Percentiles rank a stretch among this genome's conserved stretches.
Evolutionary conservation across 2,888 invertebrate species (phyloP).

Genomic region (Athetis lepigone): DNA sequence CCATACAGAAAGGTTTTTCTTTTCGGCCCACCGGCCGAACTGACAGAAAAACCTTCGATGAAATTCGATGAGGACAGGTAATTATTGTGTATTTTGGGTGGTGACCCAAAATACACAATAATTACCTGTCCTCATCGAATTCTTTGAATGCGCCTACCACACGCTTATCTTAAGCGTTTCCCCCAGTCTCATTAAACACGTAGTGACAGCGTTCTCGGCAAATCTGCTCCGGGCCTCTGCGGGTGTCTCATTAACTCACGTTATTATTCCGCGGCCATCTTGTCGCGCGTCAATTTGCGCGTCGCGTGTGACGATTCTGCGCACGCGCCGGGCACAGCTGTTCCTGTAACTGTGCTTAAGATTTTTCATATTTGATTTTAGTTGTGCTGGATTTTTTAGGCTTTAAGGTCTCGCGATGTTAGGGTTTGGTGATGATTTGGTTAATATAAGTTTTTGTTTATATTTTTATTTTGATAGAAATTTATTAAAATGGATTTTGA

Average conservation of each 20-base stretch:
- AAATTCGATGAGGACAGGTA: too few relatives aligned
- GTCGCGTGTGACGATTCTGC: conserved; percentile 67
- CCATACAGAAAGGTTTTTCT: not conserved
- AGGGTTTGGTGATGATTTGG: not conserved
- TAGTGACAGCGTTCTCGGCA: conserved; percentile 43
- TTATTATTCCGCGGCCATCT: conserved; percentile 73
- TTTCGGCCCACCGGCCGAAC: not conserved
- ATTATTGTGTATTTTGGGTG: too few relatives aligned
- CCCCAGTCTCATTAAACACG: conserved; percentile 59
- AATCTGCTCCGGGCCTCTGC: conserved; percentile 33
- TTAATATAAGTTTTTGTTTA: not conserved
- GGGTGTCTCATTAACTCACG: conserved; percentile 74
- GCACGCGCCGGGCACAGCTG: conserved; percentile 62
- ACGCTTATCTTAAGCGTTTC: conserved; percentile 41
- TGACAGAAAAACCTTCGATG: too few relatives aligned
- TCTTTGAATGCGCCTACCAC: conserved; percentile 22
- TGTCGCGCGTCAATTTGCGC: conserved; percentile 75
- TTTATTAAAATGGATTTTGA: too few relatives aligned
- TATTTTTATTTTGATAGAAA: not conserved
- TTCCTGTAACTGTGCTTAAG: conserved; percentile 46
- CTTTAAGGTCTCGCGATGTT: conserved; percentile 21
- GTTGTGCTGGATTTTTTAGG: conserved; percentile 22
- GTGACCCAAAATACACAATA: conserved; percentile 4
- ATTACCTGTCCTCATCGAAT: conserved; percentile 6
- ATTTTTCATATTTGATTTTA: conserved; percentile 42